Evolutionary conservation across 2,113 vertebrate genomes (phyloP).

Genomic region (Amphiprion ocellaris): DNA sequence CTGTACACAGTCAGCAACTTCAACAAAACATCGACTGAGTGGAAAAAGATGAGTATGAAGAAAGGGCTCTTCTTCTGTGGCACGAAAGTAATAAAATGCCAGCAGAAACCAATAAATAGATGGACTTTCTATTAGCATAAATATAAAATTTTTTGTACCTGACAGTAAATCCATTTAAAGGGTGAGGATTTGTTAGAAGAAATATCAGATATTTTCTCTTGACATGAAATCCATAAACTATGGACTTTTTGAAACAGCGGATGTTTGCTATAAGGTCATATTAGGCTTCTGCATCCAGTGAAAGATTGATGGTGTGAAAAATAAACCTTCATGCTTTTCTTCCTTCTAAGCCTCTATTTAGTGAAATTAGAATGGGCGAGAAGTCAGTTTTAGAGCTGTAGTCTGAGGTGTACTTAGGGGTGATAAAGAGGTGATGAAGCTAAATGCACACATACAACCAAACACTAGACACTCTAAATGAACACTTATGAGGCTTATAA

Average conservation of each 20-base stretch:
- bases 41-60: conserved; percentile 61
- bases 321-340: conserved; percentile 40
- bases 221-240: conserved; percentile 80
- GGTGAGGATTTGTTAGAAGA: conserved; percentile 77
- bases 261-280: conserved; percentile 79
- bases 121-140: conserved; percentile 78
- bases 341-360: conserved; percentile 42
- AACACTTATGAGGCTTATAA: background rate
- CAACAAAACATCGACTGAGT: conserved; percentile 66
- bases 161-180: conserved; percentile 81
- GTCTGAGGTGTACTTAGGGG: conserved; percentile 38
- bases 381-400: conserved; percentile 47
- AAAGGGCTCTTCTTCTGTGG: conserved; percentile 56
- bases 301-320: conserved; percentile 63
- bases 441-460: background rate
- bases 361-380: conserved; percentile 35
- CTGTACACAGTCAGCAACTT: conserved; percentile 73
- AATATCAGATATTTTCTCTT: conserved; percentile 77
- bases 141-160: conserved; percentile 70
- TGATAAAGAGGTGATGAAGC: conserved; percentile 37
- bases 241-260: conserved; percentile 75
- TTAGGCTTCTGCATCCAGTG: conserved; percentile 42
- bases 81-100: conserved; percentile 75
- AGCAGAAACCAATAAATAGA: conserved; percentile 77
- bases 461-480: background rate